A percentile compares a stretch with the other conserved stretches of the same genome.
Conservation (phyloP, 1,140 invertebrate species). For the Drosophila orena region DNA sequence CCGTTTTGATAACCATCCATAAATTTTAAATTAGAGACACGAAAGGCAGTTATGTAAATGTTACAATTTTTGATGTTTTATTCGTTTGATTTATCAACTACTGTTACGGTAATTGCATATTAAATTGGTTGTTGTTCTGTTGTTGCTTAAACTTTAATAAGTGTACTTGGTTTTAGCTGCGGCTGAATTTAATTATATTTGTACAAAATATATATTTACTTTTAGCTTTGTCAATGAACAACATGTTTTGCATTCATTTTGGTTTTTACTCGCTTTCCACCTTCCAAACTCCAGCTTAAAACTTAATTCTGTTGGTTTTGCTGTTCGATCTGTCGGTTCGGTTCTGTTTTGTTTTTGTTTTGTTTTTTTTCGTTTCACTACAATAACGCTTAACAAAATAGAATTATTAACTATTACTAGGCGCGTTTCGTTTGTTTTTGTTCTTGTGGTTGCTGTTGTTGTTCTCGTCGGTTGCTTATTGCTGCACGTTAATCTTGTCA, state of each 20-base stretch:
- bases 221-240: slow-evolving; percentile 71
- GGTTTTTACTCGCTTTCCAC: slow-evolving; percentile 20
- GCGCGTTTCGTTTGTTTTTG: slow-evolving; percentile 63
- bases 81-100: slow-evolving; percentile 84
- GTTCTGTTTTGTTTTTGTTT: too few species aligned
- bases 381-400: slow-evolving; percentile 82
- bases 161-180: slow-evolving; percentile 81
- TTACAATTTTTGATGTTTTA: slow-evolving; percentile 72
- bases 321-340: slow-evolving; percentile 35
- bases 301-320: slow-evolving; percentile 65
- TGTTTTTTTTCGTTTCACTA: slow-evolving; percentile 54
- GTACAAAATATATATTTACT: slow-evolving; percentile 78
- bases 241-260: slow-evolving; percentile 41
- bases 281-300: slow-evolving; percentile 59
- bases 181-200: slow-evolving; percentile 76
- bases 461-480: slow-evolving; percentile 39
- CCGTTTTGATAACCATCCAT: too few species aligned
- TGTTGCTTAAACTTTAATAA: slow-evolving; percentile 80
- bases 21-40: slow-evolving; percentile 4
- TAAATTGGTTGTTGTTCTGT: slow-evolving; percentile 75
- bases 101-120: slow-evolving; percentile 79
- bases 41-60: slow-evolving; percentile 39
- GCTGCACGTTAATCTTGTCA: slow-evolving; percentile 62
- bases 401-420: slow-evolving; percentile 78
- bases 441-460: slow-evolving; percentile 31